Evolutionary conservation across 2,113 vertebrate genomes (phyloP), one percentile per base, ranked within the genome.

Genomic region (Pseudorasbora parva): DNA sequence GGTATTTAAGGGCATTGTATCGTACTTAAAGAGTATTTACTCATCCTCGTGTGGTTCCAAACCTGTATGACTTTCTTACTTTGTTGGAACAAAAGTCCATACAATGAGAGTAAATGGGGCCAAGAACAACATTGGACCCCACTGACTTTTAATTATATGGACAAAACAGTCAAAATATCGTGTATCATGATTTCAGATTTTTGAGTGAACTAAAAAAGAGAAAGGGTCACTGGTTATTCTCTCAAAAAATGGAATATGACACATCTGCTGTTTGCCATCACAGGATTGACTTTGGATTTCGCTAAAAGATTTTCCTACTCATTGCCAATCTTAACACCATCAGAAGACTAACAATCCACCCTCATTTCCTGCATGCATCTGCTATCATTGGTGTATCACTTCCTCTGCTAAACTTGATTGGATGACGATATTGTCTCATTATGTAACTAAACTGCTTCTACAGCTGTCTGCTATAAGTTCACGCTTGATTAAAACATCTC

Each of bases 401-500:
- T 77, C 11, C 51, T 37, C 17, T 2, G 17, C 49, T 41, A 41
- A 77, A 21, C 75, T 47, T 23, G 1, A 45, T 3, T 62, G 56
- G 37, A 45, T 78, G 37, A 78, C 45, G 14, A 45, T 43, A 62
- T 60, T 78, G 33, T 62, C 37, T 78, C 57, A 62, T 78, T 45
- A 62, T 45, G 76, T 45, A 78, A 62, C 23, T 43, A 45, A 78
- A 78, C 76, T 62, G 33, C 62, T 78, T 62, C 57, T 23, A 59
- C 37, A 41, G 54, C 33, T 56, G 27, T 37, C 19, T 33, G 47
- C 17, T 56, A 56, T 56, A 19, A 49, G 47, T 74, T 51, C 72
- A 78, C 75, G 15, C 45, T 54, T 74, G 47, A 74, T 74, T 74
- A 78, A 78, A 56, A 78, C n/a, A 78, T 41, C 56, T 78, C 75